Conservation (phyloP, 2,888 invertebrate genomes). For the Pegoplata infirma region DNA sequence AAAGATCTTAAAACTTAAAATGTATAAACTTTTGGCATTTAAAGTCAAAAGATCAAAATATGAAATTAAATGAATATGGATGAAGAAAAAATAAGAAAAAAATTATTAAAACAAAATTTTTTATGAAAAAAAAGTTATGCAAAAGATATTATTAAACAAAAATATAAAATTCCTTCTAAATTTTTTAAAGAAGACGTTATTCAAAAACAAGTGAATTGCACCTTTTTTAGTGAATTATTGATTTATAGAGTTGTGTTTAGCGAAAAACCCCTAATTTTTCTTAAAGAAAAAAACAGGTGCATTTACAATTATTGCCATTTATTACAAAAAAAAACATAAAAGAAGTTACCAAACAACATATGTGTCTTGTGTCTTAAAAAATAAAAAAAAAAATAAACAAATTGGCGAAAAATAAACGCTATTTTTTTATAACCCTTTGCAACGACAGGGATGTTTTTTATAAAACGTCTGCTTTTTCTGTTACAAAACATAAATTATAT, state of each 20-base stretch:
- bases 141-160: background rate
- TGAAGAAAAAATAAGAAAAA: no score
- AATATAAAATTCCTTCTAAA: no score
- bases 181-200: background rate
- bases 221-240: constrained; percentile 35
- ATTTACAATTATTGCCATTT: constrained; percentile 6
- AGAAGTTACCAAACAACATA: constrained; percentile 37
- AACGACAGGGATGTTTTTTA: constrained; percentile 42
- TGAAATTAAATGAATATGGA: background rate
- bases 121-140: background rate
- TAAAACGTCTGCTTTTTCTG: constrained; percentile 7
- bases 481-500: background rate
- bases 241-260: background rate
- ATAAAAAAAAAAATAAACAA: constrained; percentile 32
- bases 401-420: constrained; percentile 42
- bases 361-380: constrained; percentile 31
- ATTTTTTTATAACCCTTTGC: constrained; percentile 6
- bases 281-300: constrained; percentile 46
- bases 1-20: constrained; percentile 48
- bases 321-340: background rate
- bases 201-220: constrained; percentile 32
- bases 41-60: constrained; percentile 25
- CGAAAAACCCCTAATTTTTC: background rate
- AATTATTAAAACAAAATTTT: background rate
- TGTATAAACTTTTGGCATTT: constrained; percentile 47